Evolutionary conservation across 1,140 invertebrate species (phyloP), one percentile per base, ranked within the genome.

Genomic region (Pararge aegeria): DNA sequence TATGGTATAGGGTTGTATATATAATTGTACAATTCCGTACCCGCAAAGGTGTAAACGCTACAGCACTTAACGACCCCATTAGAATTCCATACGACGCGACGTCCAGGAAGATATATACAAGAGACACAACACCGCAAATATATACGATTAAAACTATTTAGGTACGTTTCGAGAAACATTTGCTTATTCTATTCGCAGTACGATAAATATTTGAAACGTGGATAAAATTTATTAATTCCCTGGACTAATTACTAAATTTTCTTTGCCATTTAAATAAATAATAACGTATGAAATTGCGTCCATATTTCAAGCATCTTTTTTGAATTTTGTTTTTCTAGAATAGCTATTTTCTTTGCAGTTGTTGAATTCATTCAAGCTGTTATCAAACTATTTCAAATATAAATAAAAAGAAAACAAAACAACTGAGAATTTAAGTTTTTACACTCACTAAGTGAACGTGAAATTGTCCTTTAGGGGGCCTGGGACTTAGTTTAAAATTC

Each of bases 401-500:
- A 18, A 3, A 18, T 13, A 4, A 40, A 3, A 40, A 40, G 13
- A 16, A 24, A 24, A 42, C 16, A 42, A 42, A 42, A 42, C 4
- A 42, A 15, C 16, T 40, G 7, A 5, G 7, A 4, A 24, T 24
- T 40, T 42, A 16, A 16, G 18, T 15, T 44, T 29, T 21, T 29
- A 16, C 7, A 7, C 5, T 44, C 24, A 55, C 29, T 54, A 50
- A 13, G 38, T 54, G 46, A 49, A 61, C 46, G 38, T 13, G 12
- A 61, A 61, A 61, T 61, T 37, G 24, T 38, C 53, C 44, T 29
- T 21, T 20, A 38, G 57, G 18, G 50, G 24, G 7, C 4, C 15
- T 16, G 15, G 18, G 6, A 55, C 15, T n/a, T 55, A 27, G 54
- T 62, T 66, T 63, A 46, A 51, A 67, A 62, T 61, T 61, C 44